Conservation (phyloP, 2,113 vertebrate genomes). For the Paedocypris sp. region DNA sequence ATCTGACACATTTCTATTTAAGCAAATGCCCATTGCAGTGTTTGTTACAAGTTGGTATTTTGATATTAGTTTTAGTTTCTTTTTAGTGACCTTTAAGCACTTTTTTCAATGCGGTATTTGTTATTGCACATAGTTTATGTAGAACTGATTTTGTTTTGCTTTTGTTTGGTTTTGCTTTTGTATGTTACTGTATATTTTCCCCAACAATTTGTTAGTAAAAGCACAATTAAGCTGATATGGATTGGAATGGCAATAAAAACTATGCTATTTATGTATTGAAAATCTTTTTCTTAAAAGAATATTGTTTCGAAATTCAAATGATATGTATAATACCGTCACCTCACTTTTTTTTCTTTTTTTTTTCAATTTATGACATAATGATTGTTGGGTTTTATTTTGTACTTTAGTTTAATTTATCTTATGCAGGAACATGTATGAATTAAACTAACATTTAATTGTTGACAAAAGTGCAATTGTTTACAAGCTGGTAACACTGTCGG, state of each 20-base stretch:
- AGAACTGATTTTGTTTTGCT: background rate
- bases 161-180: background rate
- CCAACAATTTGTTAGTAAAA: background rate
- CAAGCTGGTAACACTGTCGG: no score
- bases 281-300: background rate
- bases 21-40: background rate
- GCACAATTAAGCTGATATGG: background rate
- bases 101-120: constrained; percentile 12
- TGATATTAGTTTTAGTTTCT: background rate
- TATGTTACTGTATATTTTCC: constrained; percentile 6
- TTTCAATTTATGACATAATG: no score
- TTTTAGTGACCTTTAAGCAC: background rate
- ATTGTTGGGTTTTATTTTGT: no score
- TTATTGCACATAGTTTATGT: background rate
- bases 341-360: no score
- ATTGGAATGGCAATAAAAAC: constrained; percentile 7
- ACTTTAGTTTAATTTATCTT: no score
- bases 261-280: background rate
- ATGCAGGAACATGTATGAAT: no score
- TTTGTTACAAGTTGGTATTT: constrained; percentile 4
- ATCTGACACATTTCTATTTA: background rate
- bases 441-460: no score
- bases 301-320: no score
- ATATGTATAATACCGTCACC: no score
- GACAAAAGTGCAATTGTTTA: no score